These are phyloP conservation scores for Ypsolopha sequella DNA, from an alignment of 2,888 invertebrate genomes.

Conservation along the genomic window DNA sequence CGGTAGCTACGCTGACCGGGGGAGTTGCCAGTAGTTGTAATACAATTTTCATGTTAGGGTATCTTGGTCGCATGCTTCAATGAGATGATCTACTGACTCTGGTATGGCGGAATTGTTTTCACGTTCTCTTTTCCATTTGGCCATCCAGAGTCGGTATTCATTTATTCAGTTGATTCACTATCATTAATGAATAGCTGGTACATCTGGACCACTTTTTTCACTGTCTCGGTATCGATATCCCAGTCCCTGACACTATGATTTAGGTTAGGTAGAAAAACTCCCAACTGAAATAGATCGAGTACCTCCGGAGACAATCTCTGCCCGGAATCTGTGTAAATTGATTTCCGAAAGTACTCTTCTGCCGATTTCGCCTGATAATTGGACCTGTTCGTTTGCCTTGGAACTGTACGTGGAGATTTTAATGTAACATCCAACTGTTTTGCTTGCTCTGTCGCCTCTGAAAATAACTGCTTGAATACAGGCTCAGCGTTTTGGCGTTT, in stretches of 20 bases:
- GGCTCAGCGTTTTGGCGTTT: constrained; percentile 8
- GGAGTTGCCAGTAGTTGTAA: constrained; percentile 10
- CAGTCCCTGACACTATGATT: constrained; percentile 2
- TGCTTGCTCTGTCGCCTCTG: constrained; percentile 9
- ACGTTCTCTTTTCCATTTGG: constrained; percentile 8
- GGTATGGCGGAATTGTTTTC: constrained; percentile 8
- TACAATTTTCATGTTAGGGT: constrained; percentile 9
- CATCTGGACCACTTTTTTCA: constrained; percentile 8
- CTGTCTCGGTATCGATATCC: constrained; percentile 6
- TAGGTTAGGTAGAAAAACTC: constrained; percentile 7
- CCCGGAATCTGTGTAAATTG: constrained; percentile 8
- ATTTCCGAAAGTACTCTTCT: constrained; percentile 7
- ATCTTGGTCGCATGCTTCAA: constrained; percentile 9
- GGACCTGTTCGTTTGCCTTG: constrained; percentile 8
- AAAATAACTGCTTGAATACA: constrained; percentile 8
- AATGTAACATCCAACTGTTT: constrained; percentile 9
- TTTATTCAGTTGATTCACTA: constrained; percentile 8
- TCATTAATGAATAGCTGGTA: constrained; percentile 7
- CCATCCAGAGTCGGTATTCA: constrained; percentile 10
- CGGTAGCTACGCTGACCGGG: constrained; percentile 9
- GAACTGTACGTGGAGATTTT: constrained; percentile 8
- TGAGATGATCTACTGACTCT: constrained; percentile 8
- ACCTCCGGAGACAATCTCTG: constrained; percentile 9
- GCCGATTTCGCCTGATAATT: constrained; percentile 8
- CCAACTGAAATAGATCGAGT: constrained; percentile 9